Conservation (phyloP, 2,888 invertebrate genomes). For the Amblyjoppa proteus region DNA sequence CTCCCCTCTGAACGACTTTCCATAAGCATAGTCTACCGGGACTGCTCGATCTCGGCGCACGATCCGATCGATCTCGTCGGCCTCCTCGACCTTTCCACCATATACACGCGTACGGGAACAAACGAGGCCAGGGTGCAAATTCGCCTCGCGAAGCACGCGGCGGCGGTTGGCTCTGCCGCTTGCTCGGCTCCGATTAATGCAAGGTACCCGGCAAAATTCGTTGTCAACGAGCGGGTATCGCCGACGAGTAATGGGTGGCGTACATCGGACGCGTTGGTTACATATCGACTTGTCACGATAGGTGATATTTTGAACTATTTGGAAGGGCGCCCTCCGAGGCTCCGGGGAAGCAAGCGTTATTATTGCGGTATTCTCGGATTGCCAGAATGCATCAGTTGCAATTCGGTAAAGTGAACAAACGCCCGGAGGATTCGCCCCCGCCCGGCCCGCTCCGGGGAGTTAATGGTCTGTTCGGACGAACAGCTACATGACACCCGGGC, state of each 20-base stretch:
- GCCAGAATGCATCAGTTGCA: constrained; percentile 49
- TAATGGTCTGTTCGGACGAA: constrained; percentile 60
- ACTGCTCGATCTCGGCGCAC: constrained; percentile 45
- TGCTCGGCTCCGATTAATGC: neutral
- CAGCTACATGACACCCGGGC: constrained; percentile 62
- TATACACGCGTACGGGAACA: constrained; percentile 2
- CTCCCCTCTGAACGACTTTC: constrained; percentile 38
- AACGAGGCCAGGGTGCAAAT: constrained; percentile 16
- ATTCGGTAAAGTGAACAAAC: constrained; percentile 47
- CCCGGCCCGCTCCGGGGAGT: constrained; percentile 5
- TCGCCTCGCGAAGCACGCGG: neutral
- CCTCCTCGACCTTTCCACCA: constrained; percentile 19
- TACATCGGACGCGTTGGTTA: neutral
- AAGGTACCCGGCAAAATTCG: constrained; percentile 3
- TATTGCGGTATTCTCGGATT: constrained; percentile 56
- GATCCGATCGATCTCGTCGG: constrained; percentile 47
- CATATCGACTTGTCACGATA: neutral
- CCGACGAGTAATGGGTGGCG: neutral
- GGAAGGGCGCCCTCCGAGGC: constrained; percentile 4
- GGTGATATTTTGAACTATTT: neutral
- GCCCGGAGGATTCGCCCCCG: constrained; percentile 24
- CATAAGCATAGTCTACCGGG: constrained; percentile 39
- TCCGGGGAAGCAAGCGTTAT: constrained; percentile 12
- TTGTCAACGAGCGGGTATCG: neutral
- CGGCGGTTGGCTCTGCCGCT: neutral